A percentile compares a stretch with the other conserved stretches of the same genome.
Evolutionary conservation across 1,140 invertebrate species (phyloP).

Genomic region (Amyelois transitella): DNA sequence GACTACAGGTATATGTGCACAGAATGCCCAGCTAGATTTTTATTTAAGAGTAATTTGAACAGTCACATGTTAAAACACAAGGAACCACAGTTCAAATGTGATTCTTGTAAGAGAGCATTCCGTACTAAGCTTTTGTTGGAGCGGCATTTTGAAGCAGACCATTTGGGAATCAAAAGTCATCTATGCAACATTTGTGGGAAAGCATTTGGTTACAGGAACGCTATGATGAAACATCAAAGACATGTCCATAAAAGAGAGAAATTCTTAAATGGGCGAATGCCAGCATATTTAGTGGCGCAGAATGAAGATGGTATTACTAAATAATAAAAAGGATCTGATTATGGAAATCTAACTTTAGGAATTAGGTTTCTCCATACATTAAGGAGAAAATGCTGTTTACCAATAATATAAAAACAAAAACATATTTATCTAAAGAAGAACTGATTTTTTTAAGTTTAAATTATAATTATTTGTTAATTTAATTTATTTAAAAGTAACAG

Average conservation of each 20-base stretch:
- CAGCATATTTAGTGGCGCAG: slow-evolving; percentile 9
- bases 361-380: slow-evolving; percentile 4
- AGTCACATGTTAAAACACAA: slow-evolving; percentile 65
- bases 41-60: slow-evolving; percentile 73
- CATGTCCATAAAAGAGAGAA: slow-evolving; percentile 70
- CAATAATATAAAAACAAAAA: too few relatives aligned
- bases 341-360: too few relatives aligned
- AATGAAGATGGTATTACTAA: background rate
- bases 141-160: slow-evolving; percentile 63
- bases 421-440: too few relatives aligned
- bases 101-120: slow-evolving; percentile 51
- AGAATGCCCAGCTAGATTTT: slow-evolving; percentile 69
- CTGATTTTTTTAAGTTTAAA: too few relatives aligned
- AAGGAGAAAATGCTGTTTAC: slow-evolving; percentile 5
- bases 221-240: slow-evolving; percentile 72
- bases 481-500: too few relatives aligned
- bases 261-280: slow-evolving; percentile 7
- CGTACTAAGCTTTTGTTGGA: slow-evolving; percentile 49
- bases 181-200: slow-evolving; percentile 71
- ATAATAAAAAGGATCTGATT: background rate
- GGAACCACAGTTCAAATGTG: slow-evolving; percentile 54
- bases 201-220: slow-evolving; percentile 70
- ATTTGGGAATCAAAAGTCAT: slow-evolving; percentile 71
- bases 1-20: slow-evolving; percentile 73
- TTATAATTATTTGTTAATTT: too few relatives aligned